Conservation (phyloP, 2,797 vertebrate species). For the Chelon auratus region DNA sequence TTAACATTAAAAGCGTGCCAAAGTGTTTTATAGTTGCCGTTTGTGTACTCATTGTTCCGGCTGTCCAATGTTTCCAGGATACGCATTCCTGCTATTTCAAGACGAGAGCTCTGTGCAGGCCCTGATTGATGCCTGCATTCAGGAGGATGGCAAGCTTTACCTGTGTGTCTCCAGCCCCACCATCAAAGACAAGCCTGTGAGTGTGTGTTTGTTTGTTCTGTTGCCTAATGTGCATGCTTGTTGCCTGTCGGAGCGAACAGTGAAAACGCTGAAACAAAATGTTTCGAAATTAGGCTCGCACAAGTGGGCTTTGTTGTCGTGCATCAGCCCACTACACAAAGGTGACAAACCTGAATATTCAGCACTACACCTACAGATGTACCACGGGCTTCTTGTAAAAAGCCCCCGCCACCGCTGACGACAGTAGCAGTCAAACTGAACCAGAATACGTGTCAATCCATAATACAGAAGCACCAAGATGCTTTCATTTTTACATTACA, state of each 20-base stretch:
- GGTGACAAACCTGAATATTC: not conserved
- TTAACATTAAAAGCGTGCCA: not conserved
- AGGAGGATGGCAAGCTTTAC: constrained; percentile 98
- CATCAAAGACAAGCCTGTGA: constrained; percentile 99
- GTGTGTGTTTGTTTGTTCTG: constrained; percentile 59
- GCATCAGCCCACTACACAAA: not conserved
- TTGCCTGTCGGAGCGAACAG: not conserved
- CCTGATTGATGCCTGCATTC: constrained; percentile 98
- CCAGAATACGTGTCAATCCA: constrained; percentile 18
- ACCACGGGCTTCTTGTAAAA: not conserved
- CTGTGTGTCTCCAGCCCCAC: constrained; percentile 98
- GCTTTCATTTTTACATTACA: constrained; percentile 30
- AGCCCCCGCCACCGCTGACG: not conserved
- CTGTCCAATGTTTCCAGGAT: constrained; percentile 83
- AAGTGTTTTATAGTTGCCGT: not conserved
- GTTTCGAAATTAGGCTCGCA: not conserved
- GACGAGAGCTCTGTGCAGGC: constrained; percentile 99
- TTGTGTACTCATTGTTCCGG: constrained; percentile 4
- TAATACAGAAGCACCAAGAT: constrained; percentile 29
- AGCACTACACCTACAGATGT: not conserved
- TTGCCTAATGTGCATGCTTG: not conserved
- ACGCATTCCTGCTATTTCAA: constrained; percentile 99
- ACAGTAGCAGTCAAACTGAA: not conserved
- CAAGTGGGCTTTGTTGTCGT: not conserved
- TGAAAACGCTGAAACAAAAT: not conserved